Evolutionary conservation across 2,888 invertebrate species (phyloP).

Genomic region (Schizaphis graminum): DNA sequence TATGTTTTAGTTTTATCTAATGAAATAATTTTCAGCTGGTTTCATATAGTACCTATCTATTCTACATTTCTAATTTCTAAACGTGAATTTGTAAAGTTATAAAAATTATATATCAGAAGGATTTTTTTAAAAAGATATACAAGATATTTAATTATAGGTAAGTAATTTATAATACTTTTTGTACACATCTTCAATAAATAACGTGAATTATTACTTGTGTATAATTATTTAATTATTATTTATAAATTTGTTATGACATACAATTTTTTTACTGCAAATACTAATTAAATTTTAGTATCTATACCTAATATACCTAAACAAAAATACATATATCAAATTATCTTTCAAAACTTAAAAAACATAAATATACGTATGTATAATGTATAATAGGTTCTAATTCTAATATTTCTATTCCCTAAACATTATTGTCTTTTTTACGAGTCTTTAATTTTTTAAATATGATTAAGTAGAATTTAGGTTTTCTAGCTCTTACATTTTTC

Average conservation of each 20-base stretch:
- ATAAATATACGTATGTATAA: too few relatives aligned
- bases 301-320: too few relatives aligned
- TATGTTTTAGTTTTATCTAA: not conserved
- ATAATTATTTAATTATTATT: not conserved
- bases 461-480: not conserved
- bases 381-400: too few relatives aligned
- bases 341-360: not conserved
- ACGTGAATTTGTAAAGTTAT: too few relatives aligned
- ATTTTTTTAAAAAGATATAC: not conserved
- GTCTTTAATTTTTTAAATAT: not conserved
- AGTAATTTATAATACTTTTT: not conserved
- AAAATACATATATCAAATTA: not conserved
- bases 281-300: not conserved
- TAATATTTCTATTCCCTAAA: not conserved
- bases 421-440: not conserved
- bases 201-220: not conserved
- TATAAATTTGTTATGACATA: not conserved
- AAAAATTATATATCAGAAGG: not conserved
- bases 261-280: not conserved
- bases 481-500: too few relatives aligned
- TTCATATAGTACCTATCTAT: not conserved
- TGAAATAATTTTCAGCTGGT: not conserved
- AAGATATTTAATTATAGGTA: not conserved
- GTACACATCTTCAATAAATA: not conserved
- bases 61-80: too few relatives aligned